Evolutionary conservation across 1,140 invertebrate genomes (phyloP).

Genomic region (Akabosia matsudoensis): DNA sequence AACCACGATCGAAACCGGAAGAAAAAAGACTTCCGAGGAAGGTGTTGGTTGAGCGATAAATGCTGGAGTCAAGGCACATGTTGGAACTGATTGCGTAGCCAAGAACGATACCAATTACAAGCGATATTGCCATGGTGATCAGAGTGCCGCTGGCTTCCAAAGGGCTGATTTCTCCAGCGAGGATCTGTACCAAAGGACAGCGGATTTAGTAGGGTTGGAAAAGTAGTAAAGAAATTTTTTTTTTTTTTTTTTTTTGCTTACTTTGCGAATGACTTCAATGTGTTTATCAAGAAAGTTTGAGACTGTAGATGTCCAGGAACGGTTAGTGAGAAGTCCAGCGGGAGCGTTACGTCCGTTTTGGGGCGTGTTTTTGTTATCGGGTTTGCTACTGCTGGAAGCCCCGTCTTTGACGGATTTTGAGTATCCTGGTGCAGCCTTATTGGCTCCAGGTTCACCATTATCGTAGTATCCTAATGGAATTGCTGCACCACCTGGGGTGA

Average conservation of each 20-base stretch:
- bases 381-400: too few relatives aligned
- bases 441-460: too few relatives aligned
- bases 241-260: neutral
- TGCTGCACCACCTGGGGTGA: too few relatives aligned
- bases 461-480: too few relatives aligned
- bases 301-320: neutral
- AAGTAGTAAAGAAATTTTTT: neutral
- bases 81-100: neutral
- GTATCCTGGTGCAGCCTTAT: too few relatives aligned
- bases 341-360: too few relatives aligned
- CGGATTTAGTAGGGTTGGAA: neutral
- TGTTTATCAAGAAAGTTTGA: neutral
- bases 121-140: neutral
- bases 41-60: neutral
- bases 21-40: neutral
- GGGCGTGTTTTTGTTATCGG: too few relatives aligned
- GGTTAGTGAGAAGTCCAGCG: too few relatives aligned
- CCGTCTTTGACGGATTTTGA: too few relatives aligned
- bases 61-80: neutral
- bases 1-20: too few relatives aligned
- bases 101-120: neutral
- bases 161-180: neutral
- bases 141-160: neutral
- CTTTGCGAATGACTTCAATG: neutral
- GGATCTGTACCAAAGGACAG: neutral